These are phyloP conservation scores for Brachyhypopomus gauderio DNA, from an alignment of 2,113 vertebrate species.

Conservation along the genomic window DNA sequence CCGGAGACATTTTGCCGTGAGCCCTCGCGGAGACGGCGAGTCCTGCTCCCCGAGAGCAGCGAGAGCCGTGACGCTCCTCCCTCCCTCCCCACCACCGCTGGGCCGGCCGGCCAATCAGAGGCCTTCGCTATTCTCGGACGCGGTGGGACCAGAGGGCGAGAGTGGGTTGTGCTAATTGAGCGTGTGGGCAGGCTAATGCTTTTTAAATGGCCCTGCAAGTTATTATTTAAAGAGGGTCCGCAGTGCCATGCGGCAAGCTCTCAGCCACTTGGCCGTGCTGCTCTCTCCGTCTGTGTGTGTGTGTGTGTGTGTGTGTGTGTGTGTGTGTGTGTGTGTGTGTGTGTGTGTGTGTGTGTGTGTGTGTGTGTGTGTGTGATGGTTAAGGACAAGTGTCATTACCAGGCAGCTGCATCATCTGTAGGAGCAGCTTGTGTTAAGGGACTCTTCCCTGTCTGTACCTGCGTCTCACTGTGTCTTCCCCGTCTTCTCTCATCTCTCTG, in stretches of 20 bases:
- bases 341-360: conserved; percentile 15
- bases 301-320: conserved; percentile 12
- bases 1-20: conserved; percentile 59
- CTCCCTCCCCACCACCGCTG: conserved; percentile 19
- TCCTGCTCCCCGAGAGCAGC: conserved; percentile 55
- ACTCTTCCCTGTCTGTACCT: not conserved
- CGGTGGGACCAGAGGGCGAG: conserved; percentile 69
- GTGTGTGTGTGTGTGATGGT: conserved; percentile 24
- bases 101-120: conserved; percentile 54
- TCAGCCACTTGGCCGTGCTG: conserved; percentile 51
- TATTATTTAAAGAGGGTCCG: conserved; percentile 74
- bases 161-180: conserved; percentile 76
- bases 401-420: conserved; percentile 36
- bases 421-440: conserved; percentile 32
- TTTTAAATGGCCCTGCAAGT: conserved; percentile 75
- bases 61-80: conserved; percentile 53
- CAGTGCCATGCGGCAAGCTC: conserved; percentile 56
- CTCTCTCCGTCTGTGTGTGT: conserved; percentile 12
- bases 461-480: not conserved
- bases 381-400: conserved; percentile 59
- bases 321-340: not conserved
- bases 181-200: conserved; percentile 72
- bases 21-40: conserved; percentile 60
- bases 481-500: not conserved
- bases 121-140: conserved; percentile 67